phyloP scores from a whole-genome alignment of 2,888 invertebrate genomes.

The Ornithoptera priamus region DNA sequence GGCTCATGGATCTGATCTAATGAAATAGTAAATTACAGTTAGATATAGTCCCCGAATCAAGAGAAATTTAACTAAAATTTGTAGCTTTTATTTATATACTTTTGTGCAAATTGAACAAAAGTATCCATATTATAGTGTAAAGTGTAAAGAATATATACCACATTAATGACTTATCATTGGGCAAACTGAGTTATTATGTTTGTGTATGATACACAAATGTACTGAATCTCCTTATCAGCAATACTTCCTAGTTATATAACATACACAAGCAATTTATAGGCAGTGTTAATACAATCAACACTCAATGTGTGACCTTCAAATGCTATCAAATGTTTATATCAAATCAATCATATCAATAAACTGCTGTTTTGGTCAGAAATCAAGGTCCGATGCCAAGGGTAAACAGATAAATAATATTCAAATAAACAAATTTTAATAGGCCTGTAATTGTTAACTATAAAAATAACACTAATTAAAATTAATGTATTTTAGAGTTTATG shows the following conservation, averaged over 20 bases:
- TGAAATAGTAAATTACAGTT: too few relatives aligned
- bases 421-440: conserved; percentile 5
- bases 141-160: too few relatives aligned
- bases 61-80: too few relatives aligned
- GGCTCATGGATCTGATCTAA: too few relatives aligned
- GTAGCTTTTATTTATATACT: too few relatives aligned
- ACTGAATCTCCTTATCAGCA: background rate
- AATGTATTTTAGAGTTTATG: too few relatives aligned
- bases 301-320: conserved; percentile 12
- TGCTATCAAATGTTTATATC: conserved; percentile 25
- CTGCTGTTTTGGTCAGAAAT: conserved; percentile 22
- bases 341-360: conserved; percentile 26
- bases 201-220: background rate
- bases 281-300: conserved; percentile 14
- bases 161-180: too few relatives aligned
- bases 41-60: too few relatives aligned
- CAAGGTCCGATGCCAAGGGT: conserved; percentile 23
- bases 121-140: too few relatives aligned
- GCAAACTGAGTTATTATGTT: background rate
- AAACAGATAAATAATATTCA: conserved; percentile 17
- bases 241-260: conserved; percentile 10
- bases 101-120: too few relatives aligned
- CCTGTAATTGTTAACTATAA: too few relatives aligned
- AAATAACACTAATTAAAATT: too few relatives aligned
- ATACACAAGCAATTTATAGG: conserved; percentile 16